phyloP scores from a whole-genome alignment of 1,140 invertebrate genomes.

The Conopomorpha cramerella region DNA sequence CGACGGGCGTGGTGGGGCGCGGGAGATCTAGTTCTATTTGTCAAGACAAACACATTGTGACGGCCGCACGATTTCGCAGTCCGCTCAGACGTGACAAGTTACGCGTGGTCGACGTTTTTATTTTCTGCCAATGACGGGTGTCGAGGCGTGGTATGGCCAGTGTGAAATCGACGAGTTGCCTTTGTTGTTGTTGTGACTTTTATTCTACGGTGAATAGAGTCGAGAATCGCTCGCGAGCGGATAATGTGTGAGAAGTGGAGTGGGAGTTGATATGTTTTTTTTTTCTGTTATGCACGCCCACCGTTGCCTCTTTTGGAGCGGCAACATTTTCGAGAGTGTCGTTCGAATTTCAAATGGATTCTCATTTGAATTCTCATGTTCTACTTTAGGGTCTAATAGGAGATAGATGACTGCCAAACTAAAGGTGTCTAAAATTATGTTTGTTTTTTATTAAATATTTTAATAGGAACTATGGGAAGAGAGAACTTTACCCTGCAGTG shows the following conservation, averaged over 20 bases:
- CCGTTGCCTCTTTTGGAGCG: no score
- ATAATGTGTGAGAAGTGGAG: conserved; percentile 14
- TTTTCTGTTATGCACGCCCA: conserved; percentile 44
- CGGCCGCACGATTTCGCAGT: conserved; percentile 50
- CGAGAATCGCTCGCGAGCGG: no score
- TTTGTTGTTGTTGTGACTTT: conserved; percentile 9
- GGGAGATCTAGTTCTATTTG: conserved; percentile 20
- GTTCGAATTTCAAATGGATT: conserved; percentile 24
- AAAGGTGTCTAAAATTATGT: no score
- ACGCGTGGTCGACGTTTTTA: conserved; percentile 56
- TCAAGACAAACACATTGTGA: conserved; percentile 48
- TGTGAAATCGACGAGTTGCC: conserved; percentile 19
- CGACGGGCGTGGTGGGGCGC: conserved; percentile 10
- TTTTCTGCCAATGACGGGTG: conserved; percentile 58
- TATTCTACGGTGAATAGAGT: no score
- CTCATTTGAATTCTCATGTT: no score
- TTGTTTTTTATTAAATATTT: no score
- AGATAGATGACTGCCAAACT: no score
- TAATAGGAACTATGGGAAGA: no score
- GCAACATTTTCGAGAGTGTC: conserved; percentile 27
- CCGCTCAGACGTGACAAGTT: conserved; percentile 52
- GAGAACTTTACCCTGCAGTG: no score
- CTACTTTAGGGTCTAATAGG: no score
- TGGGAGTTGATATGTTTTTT: conserved; percentile 57
- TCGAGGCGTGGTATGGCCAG: conserved; percentile 45